Base-by-base conservation (phyloP, 2,113 vertebrate genomes). In the Larimichthys polyactis region DNA sequence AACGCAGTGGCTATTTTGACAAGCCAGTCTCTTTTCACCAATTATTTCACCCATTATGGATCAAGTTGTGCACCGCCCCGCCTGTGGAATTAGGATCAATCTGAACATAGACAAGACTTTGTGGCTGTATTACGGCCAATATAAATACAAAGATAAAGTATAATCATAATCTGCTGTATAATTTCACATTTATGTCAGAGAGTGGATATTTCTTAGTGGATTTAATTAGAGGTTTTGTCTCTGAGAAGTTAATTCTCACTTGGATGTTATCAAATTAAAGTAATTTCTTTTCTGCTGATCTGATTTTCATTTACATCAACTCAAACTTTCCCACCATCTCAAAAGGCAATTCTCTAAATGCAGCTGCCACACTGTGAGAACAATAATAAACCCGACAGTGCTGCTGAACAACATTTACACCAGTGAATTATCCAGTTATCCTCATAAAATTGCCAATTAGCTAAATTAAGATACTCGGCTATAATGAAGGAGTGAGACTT, bases 31-130 rank as follows among this genome's bases (percentile, higher is more conserved):
- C 91, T 90, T 93, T 94, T 92, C 88, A 87, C 81, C 93, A 89
- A 93, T 94, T 94, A 94, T 93, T 94, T 94, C 88, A 88, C 83
- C 94, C 91, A 94, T 94, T 93, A 94, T 85, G 81, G 88, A 88
- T 85, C 79, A 82, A 40, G 54, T 46, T 71, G 80, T 70, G 74
- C 71, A 64, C 78, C 14, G 69, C 82, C 85, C 85, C 89, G 76
- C 80, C 89, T 84, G 49, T 73, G 64, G 76, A 78, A 75, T 86
- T 86, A 83, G 83, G 84, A 87, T 90, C 88, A 83, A 83, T 89
- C 77, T 75, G 71, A 90, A 73, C 46, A 54, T 40, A 88, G 73
- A 68, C 78, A 77, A 68, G 48, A 64, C 76, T 59, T 40, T 80
- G 57, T 54, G 54, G 58, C 69, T 44, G 66, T 15, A 16, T 75